A percentile compares a stretch with the other conserved stretches of the same genome.
phyloP scores from a whole-genome alignment of 2,888 invertebrate species.

The Drosophila nigricruria region DNA sequence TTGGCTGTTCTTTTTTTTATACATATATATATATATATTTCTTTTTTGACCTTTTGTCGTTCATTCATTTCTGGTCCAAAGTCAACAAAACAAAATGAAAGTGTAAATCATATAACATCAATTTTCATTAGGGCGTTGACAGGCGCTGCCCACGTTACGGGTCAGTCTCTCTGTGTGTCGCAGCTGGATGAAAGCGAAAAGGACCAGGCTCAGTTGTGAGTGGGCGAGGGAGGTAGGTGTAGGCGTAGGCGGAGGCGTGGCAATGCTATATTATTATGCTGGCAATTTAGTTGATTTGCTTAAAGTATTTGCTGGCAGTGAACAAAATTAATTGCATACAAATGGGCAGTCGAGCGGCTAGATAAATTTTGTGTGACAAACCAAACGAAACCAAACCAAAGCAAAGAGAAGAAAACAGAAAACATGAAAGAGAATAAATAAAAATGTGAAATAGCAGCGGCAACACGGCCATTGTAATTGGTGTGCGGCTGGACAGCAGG shows the following conservation, averaged over 20 bases:
- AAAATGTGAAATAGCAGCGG: neutral
- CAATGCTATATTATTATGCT: constrained; percentile 37
- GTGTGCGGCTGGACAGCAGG: neutral
- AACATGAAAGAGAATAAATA: neutral
- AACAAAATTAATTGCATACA: constrained; percentile 74
- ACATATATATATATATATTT: neutral
- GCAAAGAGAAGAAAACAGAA: neutral
- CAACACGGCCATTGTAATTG: constrained; percentile 2
- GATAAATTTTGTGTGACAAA: constrained; percentile 34
- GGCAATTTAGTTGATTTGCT: constrained; percentile 64
- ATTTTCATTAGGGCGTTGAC: constrained; percentile 73
- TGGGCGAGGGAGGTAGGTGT: neutral
- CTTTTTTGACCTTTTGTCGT: constrained; percentile 12
- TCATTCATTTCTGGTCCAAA: constrained; percentile 54
- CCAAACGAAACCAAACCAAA: neutral
- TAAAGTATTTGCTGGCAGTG: constrained; percentile 46
- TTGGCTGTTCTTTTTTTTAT: neutral
- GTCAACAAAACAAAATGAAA: constrained; percentile 57
- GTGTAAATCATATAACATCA: constrained; percentile 78
- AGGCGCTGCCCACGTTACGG: constrained; percentile 54
- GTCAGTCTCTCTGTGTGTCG: constrained; percentile 9
- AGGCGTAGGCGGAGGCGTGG: no score
- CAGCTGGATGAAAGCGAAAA: neutral
- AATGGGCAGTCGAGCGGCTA: constrained; percentile 59
- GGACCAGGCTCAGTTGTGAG: neutral